Evolutionary conservation across 2,888 invertebrate genomes (phyloP).

Genomic region (Drosophila limbata): DNA sequence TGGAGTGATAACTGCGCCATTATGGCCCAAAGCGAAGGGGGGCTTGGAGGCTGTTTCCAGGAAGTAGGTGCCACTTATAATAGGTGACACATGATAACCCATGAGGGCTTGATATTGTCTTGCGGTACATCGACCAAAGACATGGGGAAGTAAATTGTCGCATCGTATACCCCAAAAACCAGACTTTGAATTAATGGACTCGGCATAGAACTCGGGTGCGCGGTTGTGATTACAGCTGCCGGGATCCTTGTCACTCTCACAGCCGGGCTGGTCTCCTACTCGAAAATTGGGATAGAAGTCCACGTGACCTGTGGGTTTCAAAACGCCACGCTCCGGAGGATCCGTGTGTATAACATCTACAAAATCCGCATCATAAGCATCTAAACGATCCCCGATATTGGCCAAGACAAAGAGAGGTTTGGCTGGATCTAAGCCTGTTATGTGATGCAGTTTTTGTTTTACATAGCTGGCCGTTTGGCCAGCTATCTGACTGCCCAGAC

Average conservation of each 20-base stretch:
- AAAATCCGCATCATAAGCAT: conserved; percentile 87
- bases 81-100: conserved; percentile 86
- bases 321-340: conserved; percentile 86
- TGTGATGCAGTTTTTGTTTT: conserved; percentile 85
- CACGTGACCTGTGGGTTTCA: conserved; percentile 86
- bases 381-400: conserved; percentile 85
- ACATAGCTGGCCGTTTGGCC: conserved; percentile 86
- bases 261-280: conserved; percentile 87
- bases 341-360: conserved; percentile 89
- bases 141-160: conserved; percentile 85
- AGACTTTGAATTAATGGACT: conserved; percentile 85
- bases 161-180: conserved; percentile 86
- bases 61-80: conserved; percentile 85
- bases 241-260: conserved; percentile 66
- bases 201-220: conserved; percentile 87
- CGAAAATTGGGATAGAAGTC: conserved; percentile 88
- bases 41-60: conserved; percentile 68
- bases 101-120: conserved; percentile 82
- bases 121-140: conserved; percentile 86
- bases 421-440: conserved; percentile 88
- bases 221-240: conserved; percentile 87
- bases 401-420: conserved; percentile 87
- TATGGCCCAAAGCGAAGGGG: conserved; percentile 55
- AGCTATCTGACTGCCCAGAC: conserved; percentile 88
- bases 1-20: background rate